Evolutionary conservation across 2,113 vertebrate species (phyloP), one percentile per base, ranked within the genome.

Genomic region (Melospiza georgiana): DNA sequence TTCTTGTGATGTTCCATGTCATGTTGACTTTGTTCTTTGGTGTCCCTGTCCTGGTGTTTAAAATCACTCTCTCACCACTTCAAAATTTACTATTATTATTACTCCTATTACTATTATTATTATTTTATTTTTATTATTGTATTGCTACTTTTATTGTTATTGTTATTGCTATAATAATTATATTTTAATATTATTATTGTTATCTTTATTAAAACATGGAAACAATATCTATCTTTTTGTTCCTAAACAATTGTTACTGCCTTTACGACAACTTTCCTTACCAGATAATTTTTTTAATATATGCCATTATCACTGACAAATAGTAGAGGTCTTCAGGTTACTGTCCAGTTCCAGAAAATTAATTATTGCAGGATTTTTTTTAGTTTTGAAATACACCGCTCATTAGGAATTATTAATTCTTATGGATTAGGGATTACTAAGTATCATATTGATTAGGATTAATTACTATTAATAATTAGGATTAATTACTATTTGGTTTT

Each of bases 41-140:
- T 48, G 10, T 24, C 13, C 28, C 23, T 30, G 4, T 41, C 12
- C 19, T 61, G 24, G 7, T 67, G 11, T 24, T 90, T 74, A 77
- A 74, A 79, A 33, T 59, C 27, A 1, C 4, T 35, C 3, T 51
- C 11, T 69, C 58, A n/a, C 1, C 2, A 0, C 2, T 7, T 9
- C 14, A 31, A 8, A 33, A 8, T 41, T 41, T 41, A 41, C 41
- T 41, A 41, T 14, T 27, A 7, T 3, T 52, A 3, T 12, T 33
- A 8, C 9, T 19, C 15, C 20, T 9, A 37, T 14, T 22, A 27
- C 17, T 27, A 14, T 22, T 24, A 4, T 7, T 30, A 52, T 5
- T 22, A 41, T 41, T 41, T 65, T 22, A 52, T 12, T 39, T 28
- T 71, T 21, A 31, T 3, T 51, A 2, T 10, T 33, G 55, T 23